Evolutionary conservation across 2,797 vertebrate genomes (phyloP), one percentile per base, ranked within the genome.

Genomic region (Aulostomus chinensis): DNA sequence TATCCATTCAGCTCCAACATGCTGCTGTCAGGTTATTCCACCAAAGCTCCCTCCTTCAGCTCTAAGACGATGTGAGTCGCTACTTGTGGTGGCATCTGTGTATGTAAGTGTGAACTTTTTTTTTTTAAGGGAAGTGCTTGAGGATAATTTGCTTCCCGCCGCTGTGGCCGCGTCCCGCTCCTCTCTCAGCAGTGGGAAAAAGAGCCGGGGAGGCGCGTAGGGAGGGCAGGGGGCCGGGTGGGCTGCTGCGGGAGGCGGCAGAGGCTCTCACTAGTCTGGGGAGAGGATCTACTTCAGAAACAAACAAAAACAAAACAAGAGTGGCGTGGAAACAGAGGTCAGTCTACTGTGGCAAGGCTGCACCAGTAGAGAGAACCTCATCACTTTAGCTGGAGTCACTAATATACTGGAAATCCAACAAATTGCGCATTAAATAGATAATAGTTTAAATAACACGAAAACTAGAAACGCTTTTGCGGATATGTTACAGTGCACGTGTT

Each of bases 91-190:
- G 76, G 77, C 80, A 71, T 80, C 81, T 78, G 65, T 64, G 65
- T 63, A 26, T 68, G 66, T 75, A 75, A 71, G 78, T 74, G 83
- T 69, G 72, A 85, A 82, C 66, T 83, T 84, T 77, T 77, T 73
- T 73, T 66, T 60, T 34, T 56, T 40, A 3, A 51, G 55, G 78
- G 80, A 73, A 80, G 80, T 81, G 70, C 70, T 83, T 76, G 79
- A 37, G 67, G 79, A 73, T 81, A 43, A 73, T 78, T 80, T 82
- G 85, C 84, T 87, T 87, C 87, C 90, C 90, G 92, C 92, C 90
- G 83, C 81, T 66, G 52, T 58, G 82, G 88, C 91, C 90, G 92
- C 92, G 88, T 86, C 81, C 75, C 73, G 83, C 77, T 85, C 79
- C 84, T 80, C 84, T 80, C 73, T 52, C 67, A 73, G 71, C 81